A percentile compares a stretch with the other conserved stretches of the same genome.
phyloP scores from a whole-genome alignment of 1,140 invertebrate species.

The Diplogasteroides magnus region DNA sequence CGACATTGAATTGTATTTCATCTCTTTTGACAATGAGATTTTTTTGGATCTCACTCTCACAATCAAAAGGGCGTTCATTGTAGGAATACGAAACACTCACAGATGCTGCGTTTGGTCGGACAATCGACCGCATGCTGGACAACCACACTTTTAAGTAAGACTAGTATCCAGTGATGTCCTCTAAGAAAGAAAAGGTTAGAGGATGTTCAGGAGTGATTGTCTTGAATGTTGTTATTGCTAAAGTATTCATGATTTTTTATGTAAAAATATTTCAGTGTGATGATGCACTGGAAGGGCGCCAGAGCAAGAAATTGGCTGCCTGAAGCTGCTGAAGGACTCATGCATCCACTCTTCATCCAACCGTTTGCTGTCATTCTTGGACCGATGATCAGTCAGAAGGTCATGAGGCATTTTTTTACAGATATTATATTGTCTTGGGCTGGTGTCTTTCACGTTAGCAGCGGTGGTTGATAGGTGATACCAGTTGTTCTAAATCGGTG shows the following conservation, averaged over 20 bases:
- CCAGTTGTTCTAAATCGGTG: no score
- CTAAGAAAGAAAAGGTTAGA: not conserved
- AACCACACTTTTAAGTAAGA: not conserved
- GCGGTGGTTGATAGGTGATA: not conserved
- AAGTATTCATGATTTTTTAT: not conserved
- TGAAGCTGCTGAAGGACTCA: no score
- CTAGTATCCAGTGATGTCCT: not conserved
- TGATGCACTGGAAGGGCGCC: no score
- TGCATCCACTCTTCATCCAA: no score
- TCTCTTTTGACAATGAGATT: not conserved
- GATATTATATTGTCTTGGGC: no score
- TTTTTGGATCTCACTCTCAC: not conserved
- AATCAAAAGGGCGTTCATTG: not conserved
- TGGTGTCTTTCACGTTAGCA: not conserved
- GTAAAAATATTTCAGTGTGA: not conserved
- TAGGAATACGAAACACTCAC: not conserved
- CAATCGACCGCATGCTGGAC: not conserved
- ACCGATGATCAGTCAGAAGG: no score
- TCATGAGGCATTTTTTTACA: no score
- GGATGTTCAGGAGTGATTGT: not conserved
- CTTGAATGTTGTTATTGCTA: not conserved
- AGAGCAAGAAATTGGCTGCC: no score
- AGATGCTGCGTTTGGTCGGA: not conserved
- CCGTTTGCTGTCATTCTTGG: no score
- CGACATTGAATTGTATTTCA: not conserved